Evolutionary conservation across 2,888 invertebrate species (phyloP).

Genomic region (Eremobia ochroleuca): DNA sequence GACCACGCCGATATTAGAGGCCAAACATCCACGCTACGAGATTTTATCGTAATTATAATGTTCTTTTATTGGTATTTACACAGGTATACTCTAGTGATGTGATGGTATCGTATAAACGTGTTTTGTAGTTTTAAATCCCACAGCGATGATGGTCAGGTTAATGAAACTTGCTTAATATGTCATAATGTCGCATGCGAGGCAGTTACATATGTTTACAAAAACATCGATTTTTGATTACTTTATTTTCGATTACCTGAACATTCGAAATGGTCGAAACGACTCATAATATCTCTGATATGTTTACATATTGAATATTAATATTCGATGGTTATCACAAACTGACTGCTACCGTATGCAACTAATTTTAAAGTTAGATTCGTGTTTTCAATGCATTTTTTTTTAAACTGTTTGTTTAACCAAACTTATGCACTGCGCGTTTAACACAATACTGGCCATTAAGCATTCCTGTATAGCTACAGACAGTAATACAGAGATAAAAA

Average conservation of each 20-base stretch:
- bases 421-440: constrained; percentile 45
- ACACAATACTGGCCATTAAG: constrained; percentile 30
- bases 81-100: constrained; percentile 75
- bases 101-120: constrained; percentile 71
- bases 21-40: constrained; percentile 84
- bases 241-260: constrained; percentile 40
- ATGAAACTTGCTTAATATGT: constrained; percentile 55
- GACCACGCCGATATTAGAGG: constrained; percentile 81
- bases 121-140: constrained; percentile 62
- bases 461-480: constrained; percentile 25
- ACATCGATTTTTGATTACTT: constrained; percentile 46
- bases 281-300: constrained; percentile 29
- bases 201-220: constrained; percentile 32
- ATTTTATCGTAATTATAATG: constrained; percentile 90
- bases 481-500: background rate
- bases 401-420: constrained; percentile 43
- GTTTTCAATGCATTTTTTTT: constrained; percentile 52
- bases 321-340: constrained; percentile 54
- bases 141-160: constrained; percentile 54
- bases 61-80: constrained; percentile 89
- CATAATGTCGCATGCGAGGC: constrained; percentile 29
- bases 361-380: constrained; percentile 62
- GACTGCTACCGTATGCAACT: constrained; percentile 47
- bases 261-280: constrained; percentile 1
- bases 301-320: constrained; percentile 55